Percentiles rank a stretch among this genome's conserved stretches.
Evolutionary conservation across 2,888 invertebrate genomes (phyloP).

Genomic region (Acleris holmiana): DNA sequence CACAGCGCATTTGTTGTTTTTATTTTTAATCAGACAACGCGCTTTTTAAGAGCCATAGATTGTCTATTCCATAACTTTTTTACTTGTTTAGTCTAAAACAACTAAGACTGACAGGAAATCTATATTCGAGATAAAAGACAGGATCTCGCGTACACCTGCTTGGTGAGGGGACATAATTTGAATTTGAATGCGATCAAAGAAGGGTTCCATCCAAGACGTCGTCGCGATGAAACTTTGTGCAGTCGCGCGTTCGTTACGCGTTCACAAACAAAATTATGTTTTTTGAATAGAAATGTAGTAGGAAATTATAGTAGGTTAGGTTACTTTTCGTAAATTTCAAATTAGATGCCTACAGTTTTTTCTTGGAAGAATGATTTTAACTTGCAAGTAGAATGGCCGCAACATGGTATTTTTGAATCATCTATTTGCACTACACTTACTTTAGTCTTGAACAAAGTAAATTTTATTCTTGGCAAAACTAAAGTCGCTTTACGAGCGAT

Average conservation of each 20-base stretch:
- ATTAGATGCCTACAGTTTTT: no score
- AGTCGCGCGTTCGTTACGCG: conserved; percentile 16
- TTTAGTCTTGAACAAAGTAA: no score
- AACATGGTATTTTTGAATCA: no score
- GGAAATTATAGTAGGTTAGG: background rate
- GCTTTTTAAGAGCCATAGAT: conserved; percentile 6
- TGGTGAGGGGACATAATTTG: conserved; percentile 68
- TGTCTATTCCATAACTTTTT: conserved; percentile 2
- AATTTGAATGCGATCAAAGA: conserved; percentile 71
- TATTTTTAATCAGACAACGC: background rate
- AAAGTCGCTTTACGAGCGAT: background rate
- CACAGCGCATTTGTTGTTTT: background rate
- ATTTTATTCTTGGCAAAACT: background rate
- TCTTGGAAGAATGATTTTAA: no score
- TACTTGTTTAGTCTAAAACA: conserved; percentile 17
- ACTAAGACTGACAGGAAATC: conserved; percentile 55
- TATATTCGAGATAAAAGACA: conserved; percentile 63
- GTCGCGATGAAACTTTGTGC: conserved; percentile 39
- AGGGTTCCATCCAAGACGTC: conserved; percentile 67
- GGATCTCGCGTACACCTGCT: conserved; percentile 67
- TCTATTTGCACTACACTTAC: no score
- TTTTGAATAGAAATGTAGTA: background rate
- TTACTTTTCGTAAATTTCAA: no score
- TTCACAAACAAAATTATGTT: conserved; percentile 21
- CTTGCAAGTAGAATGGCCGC: no score